Evolutionary conservation across 1,140 invertebrate genomes (phyloP).

Genomic region (Aplysia californica): DNA sequence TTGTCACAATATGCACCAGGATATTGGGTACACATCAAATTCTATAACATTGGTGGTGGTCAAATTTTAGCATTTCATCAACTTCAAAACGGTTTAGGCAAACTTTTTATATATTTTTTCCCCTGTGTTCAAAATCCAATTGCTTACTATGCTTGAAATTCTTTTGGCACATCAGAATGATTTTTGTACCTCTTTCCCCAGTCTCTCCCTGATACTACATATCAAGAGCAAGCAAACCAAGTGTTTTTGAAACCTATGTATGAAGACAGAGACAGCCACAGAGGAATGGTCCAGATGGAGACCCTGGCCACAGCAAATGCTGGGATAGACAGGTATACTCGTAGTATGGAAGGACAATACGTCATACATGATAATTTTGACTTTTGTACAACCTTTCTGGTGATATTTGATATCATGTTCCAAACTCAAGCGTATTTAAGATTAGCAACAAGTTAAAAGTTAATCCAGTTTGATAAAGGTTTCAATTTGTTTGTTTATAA

Average conservation of each 20-base stretch:
- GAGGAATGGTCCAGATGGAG: conserved; percentile 53
- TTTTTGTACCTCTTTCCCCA: conserved; percentile 42
- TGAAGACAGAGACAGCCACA: conserved; percentile 49
- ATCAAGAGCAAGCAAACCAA: conserved; percentile 59
- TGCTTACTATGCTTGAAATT: background rate
- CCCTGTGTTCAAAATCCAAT: background rate
- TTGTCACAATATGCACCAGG: no score
- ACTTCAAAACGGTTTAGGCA: no score
- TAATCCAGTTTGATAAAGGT: background rate
- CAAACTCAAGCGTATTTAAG: no score
- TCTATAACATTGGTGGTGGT: background rate
- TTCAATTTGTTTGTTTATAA: background rate
- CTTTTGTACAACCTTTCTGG: background rate
- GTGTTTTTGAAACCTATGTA: conserved; percentile 53
- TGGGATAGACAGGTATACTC: conserved; percentile 61
- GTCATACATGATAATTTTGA: background rate
- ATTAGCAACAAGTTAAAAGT: no score
- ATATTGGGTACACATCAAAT: no score
- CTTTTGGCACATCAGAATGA: no score
- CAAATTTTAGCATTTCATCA: background rate
- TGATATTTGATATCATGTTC: no score
- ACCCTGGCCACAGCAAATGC: conserved; percentile 43
- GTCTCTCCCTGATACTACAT: conserved; percentile 58
- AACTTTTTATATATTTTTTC: background rate
- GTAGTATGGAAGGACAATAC: background rate